A percentile compares a stretch with the other conserved stretches of the same genome.
These are phyloP conservation scores for Cotesia glomerata DNA, from an alignment of 1,140 invertebrate genomes.

Conservation along the genomic window DNA sequence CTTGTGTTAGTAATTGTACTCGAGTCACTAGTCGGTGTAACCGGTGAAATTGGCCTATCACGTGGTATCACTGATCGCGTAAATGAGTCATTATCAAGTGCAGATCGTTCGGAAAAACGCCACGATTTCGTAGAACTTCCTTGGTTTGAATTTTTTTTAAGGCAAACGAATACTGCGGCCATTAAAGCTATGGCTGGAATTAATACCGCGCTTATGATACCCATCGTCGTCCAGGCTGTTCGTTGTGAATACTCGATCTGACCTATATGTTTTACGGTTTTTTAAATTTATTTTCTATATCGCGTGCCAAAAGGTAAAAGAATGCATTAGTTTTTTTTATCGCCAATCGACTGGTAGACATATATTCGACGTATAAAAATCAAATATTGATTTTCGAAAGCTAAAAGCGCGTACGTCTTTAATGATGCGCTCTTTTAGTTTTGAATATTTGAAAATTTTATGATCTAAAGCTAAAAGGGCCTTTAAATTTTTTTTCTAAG, in stretches of 20 bases:
- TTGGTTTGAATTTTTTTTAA: constrained; percentile 38
- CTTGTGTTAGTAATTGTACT: constrained; percentile 50
- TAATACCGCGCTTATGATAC: constrained; percentile 50
- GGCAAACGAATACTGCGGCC: constrained; percentile 39
- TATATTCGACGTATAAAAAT: too few relatives aligned
- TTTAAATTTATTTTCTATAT: not conserved
- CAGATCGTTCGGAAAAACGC: constrained; percentile 48
- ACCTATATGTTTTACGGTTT: constrained; percentile 43
- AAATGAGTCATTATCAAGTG: constrained; percentile 41
- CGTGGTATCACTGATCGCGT: constrained; percentile 35
- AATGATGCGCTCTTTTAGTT: too few relatives aligned
- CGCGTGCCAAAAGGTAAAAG: not conserved
- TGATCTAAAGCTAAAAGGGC: too few relatives aligned
- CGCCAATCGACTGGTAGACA: too few relatives aligned
- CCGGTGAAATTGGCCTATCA: constrained; percentile 44
- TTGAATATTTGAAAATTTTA: too few relatives aligned
- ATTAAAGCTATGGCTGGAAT: constrained; percentile 44
- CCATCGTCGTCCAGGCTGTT: constrained; percentile 58
- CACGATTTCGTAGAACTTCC: constrained; percentile 49
- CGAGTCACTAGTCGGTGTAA: constrained; percentile 44
- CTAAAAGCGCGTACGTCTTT: too few relatives aligned
- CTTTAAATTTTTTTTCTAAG: too few relatives aligned
- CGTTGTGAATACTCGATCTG: constrained; percentile 58
- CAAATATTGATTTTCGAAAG: too few relatives aligned
- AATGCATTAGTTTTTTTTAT: too few relatives aligned